Evolutionary conservation across 2,888 invertebrate genomes (phyloP).

Genomic region (Crepidodera aurea): DNA sequence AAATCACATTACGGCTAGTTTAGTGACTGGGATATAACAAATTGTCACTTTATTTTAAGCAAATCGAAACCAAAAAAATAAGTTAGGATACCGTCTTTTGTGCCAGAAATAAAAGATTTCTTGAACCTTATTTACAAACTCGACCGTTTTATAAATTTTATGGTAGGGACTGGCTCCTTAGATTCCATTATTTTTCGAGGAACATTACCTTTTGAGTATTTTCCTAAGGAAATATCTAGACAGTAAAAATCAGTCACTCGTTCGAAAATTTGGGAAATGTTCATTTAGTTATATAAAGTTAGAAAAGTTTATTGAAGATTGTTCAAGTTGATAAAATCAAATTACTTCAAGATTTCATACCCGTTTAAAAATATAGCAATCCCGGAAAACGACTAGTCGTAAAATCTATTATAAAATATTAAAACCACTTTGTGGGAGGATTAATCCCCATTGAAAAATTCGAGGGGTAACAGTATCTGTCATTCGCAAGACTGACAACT

Average conservation of each 20-base stretch:
- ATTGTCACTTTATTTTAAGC: constrained; percentile 40
- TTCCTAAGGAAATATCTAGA: constrained; percentile 24
- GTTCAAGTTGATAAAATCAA: constrained; percentile 27
- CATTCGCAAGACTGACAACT: constrained; percentile 7
- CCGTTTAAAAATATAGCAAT: constrained; percentile 24
- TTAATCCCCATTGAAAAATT: background rate
- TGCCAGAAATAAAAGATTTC: constrained; percentile 33
- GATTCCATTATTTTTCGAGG: constrained; percentile 29
- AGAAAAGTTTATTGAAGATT: constrained; percentile 25
- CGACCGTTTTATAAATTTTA: constrained; percentile 31
- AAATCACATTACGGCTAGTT: constrained; percentile 16
- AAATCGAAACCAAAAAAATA: constrained; percentile 32
- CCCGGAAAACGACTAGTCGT: constrained; percentile 7
- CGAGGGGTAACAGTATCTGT: constrained; percentile 2
- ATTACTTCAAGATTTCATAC: constrained; percentile 24
- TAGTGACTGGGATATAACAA: constrained; percentile 33
- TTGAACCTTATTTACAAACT: constrained; percentile 34
- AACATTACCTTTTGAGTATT: constrained; percentile 30
- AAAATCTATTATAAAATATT: constrained; percentile 26
- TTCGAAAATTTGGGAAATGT: constrained; percentile 27
- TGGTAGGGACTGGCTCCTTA: constrained; percentile 24
- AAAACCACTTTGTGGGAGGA: constrained; percentile 16
- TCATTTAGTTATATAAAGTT: constrained; percentile 25
- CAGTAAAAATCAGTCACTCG: constrained; percentile 31
- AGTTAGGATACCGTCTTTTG: constrained; percentile 35